Percentiles rank a stretch among this genome's conserved stretches.
phyloP scores from a whole-genome alignment of 2,113 vertebrate genomes.

The Trichechus manatus region DNA sequence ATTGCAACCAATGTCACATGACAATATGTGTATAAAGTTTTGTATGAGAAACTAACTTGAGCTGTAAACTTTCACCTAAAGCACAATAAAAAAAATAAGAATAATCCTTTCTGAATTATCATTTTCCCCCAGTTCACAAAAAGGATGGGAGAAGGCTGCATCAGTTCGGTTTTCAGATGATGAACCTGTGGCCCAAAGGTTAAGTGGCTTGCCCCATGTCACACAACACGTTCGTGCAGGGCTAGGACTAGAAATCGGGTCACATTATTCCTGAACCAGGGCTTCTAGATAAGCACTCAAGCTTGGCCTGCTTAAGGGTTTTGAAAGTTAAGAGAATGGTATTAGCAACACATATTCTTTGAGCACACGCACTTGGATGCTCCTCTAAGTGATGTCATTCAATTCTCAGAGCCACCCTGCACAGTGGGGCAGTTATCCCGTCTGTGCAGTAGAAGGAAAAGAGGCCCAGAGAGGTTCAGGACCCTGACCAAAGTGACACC shows the following conservation, averaged over 20 bases:
- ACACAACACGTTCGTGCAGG: not conserved
- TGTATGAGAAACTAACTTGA: too few species aligned
- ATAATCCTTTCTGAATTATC: conserved; percentile 30
- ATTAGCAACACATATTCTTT: not conserved
- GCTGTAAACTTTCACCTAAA: too few species aligned
- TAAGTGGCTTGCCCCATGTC: not conserved
- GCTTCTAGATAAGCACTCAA: not conserved
- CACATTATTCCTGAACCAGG: not conserved
- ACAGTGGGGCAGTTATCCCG: not conserved
- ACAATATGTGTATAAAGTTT: too few species aligned
- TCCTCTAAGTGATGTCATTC: not conserved
- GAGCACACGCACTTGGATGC: not conserved
- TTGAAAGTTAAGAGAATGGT: not conserved
- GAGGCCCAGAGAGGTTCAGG: not conserved
- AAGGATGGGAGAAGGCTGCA: not conserved
- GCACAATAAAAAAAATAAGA: not conserved
- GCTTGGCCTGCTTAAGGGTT: not conserved
- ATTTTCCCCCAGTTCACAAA: conserved; percentile 15
- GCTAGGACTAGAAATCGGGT: not conserved
- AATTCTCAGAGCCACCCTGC: not conserved
- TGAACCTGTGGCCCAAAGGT: not conserved
- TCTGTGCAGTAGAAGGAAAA: not conserved
- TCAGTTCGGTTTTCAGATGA: not conserved
- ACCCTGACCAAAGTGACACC: not conserved
- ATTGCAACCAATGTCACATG: too few species aligned